Evolutionary conservation across 2,113 vertebrate genomes (phyloP), one percentile per base, ranked within the genome.

Genomic region (Miniopterus natalensis): DNA sequence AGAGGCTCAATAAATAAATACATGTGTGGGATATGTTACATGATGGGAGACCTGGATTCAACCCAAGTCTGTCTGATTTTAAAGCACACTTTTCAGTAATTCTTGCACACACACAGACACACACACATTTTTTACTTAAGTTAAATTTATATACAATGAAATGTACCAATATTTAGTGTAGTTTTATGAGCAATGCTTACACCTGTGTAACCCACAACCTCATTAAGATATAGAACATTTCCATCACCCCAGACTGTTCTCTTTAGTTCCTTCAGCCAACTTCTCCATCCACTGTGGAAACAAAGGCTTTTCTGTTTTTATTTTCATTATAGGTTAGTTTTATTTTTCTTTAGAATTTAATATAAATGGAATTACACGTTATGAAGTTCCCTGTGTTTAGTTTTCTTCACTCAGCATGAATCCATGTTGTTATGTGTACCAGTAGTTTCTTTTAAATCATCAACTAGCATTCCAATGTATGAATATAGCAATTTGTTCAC

Each of bases 31-130:
- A 73, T 71, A 78, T 59, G 59, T 88, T 87, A 73, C 63, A 3
- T 81, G 45, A 66, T 84, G 36, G 53, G 20, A 36, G 36, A 45
- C 20, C 63, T 70, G 47, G 36, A 70, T 65, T 88, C 63, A 92
- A 71, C 11, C n/a, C 55, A 92, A 51, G 51, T 79, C 40, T 78
- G 45, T 75, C 40, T 74, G 61, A 83, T 90, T 84, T 96, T 11
- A 80, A 36, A 88, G 45, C 18, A 80, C 12, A 75, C 18, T 71
- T 73, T 79, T 84, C 31, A 65, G 20, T 29, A 84, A 73, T 91
- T 61, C 45, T 59, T 84, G 49, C 11, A 79, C 40, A 55, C 55
- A 61, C 5, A 7, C 6, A 3, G 21, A 61, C 12, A 42, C 20
- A 77, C 21, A 57, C 14, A 31, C 42, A 74, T 6, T 25, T 80